Evolutionary conservation across 2,113 vertebrate species (phyloP).

Genomic region (Athene cunicularia): DNA sequence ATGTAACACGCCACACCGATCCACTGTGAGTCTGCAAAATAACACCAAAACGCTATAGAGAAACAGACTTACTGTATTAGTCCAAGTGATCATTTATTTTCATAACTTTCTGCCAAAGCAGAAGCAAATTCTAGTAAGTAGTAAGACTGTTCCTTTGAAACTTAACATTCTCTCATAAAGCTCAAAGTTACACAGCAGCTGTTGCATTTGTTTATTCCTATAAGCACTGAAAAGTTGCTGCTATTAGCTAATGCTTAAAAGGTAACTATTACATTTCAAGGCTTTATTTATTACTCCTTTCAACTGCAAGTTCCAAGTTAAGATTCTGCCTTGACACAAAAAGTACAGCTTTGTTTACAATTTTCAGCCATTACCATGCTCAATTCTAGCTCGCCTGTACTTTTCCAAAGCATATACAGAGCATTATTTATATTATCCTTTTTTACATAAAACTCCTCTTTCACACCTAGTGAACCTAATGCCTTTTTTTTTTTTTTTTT

Average conservation of each 20-base stretch:
- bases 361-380: not conserved
- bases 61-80: rapidly evolving
- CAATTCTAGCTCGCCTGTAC: not conserved
- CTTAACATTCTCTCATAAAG: not conserved
- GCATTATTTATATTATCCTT: not conserved
- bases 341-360: not conserved
- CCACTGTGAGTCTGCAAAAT: constrained; percentile 90
- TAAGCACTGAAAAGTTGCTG: not conserved
- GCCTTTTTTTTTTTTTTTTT: not conserved
- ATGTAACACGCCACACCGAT: constrained; percentile 97
- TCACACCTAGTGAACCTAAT: not conserved
- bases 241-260: not conserved
- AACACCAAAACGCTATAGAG: not conserved
- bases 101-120: not conserved
- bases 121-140: not conserved
- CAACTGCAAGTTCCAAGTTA: not conserved
- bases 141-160: not conserved
- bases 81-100: rapidly evolving
- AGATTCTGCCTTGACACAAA: not conserved
- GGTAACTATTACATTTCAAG: not conserved
- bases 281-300: not conserved
- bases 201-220: not conserved
- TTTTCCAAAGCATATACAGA: not conserved
- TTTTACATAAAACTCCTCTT: not conserved
- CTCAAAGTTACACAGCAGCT: not conserved